A percentile compares a stretch with the other conserved stretches of the same genome.
phyloP scores from a whole-genome alignment of 2,113 vertebrate species.

The Periophthalmodon schlosseri region DNA sequence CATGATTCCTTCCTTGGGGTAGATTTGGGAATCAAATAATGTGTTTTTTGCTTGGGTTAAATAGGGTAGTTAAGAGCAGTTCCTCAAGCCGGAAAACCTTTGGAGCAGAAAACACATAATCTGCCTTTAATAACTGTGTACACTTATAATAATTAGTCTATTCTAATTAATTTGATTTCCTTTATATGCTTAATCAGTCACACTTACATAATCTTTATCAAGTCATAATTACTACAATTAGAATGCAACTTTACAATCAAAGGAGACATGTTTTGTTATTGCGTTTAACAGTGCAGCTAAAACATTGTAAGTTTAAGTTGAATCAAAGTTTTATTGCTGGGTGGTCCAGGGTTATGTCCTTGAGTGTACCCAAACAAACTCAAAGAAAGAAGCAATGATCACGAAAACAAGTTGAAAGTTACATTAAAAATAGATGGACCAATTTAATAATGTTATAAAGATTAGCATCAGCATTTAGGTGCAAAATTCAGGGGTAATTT shows the following conservation, averaged over 20 bases:
- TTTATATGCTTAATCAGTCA: conserved; percentile 4
- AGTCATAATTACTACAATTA: conserved; percentile 9
- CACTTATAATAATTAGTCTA: background rate
- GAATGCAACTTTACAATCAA: background rate
- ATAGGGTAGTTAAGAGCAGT: conserved; percentile 8
- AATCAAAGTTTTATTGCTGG: too few relatives aligned
- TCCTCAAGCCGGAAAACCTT: conserved; percentile 17
- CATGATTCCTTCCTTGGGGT: conserved; percentile 40
- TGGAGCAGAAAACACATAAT: background rate
- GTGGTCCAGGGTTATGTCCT: too few relatives aligned
- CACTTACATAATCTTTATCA: conserved; percentile 1
- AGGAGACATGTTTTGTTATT: background rate
- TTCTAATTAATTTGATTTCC: conserved; percentile 2
- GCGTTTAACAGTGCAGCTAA: background rate
- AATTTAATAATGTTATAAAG: too few relatives aligned
- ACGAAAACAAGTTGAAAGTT: too few relatives aligned
- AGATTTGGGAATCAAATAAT: conserved; percentile 37
- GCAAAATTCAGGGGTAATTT: too few relatives aligned
- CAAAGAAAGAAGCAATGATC: too few relatives aligned
- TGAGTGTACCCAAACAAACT: too few relatives aligned
- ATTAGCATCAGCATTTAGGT: too few relatives aligned
- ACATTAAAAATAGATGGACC: too few relatives aligned
- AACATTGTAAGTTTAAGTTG: too few relatives aligned
- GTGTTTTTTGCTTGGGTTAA: conserved; percentile 39
- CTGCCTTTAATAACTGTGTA: conserved; percentile 6